Evolutionary conservation across 1,140 invertebrate species (phyloP), one percentile per base, ranked within the genome.

Genomic region (Prorops nasuta): DNA sequence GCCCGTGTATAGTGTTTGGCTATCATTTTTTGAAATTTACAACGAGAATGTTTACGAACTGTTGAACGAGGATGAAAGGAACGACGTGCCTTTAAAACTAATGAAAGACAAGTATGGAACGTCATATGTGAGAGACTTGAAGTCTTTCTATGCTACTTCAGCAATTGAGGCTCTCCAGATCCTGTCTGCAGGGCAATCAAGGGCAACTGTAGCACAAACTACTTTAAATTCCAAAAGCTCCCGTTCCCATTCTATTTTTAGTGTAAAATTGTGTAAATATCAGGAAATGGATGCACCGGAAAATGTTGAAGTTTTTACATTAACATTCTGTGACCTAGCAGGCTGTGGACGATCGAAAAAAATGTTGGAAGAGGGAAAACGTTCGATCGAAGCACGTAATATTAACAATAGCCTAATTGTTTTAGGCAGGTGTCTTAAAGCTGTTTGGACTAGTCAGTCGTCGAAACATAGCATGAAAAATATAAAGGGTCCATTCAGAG

Each of bases 1-100:
- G 14, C 57, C 38, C 8, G 63, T 71, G 48, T 76, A 58, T 52
- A 66, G 57, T 39, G 77, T 92, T 6, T 94, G 92, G 91, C 80
- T 96, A 12, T 92, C 90, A 8, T 94, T 92, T 73, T 84, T 84
- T 2, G 93, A 97, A 75, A 90, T 98, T 42, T 96, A 97, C 69
- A 96, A 96, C 76, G 94, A 96, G 64, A 80, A 83, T 10, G 83
- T 96, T 8, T 93, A 88, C 69, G 94, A 97, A 76, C 72, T 96
- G 9, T 66, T 96, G 18, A 79, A 22, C 9, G 44, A 53, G 3
- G 54, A 67, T 16, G 53, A 74, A 19, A 17, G 48, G 20, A 71
- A 60, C 44, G 67, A 74, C 64, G 65, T 57, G 52, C 62, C 65
- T 65, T 65, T 87, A 14, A 80, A 79, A 48, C 64, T 90, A 16